A percentile compares a stretch with the other conserved stretches of the same genome.
Conservation (phyloP, 1,140 invertebrate genomes). For the Spodoptera litura region DNA sequence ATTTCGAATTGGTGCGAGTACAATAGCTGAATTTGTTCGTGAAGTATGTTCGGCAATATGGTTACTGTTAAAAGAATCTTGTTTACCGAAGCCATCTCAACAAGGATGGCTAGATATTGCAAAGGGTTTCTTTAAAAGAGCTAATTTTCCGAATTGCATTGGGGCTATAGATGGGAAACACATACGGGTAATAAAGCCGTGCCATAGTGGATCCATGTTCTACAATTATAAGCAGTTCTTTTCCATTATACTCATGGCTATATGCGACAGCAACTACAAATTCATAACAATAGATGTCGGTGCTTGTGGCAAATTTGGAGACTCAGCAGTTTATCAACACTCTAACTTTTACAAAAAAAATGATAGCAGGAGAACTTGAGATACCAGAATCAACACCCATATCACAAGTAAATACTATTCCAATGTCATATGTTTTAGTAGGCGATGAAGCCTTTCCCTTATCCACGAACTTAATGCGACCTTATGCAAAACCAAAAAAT, state of each 20-base stretch:
- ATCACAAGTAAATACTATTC: neutral
- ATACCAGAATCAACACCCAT: constrained; percentile 3
- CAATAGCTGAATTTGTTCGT: no score
- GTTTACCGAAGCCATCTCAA: no score
- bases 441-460: constrained; percentile 29
- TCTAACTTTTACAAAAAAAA: constrained; percentile 1
- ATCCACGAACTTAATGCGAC: constrained; percentile 13
- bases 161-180: constrained; percentile 27
- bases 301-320: constrained; percentile 2
- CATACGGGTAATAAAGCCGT: constrained; percentile 5
- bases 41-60: no score
- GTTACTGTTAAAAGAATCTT: no score
- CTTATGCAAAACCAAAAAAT: constrained; percentile 1
- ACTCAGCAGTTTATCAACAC: neutral
- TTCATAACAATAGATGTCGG: constrained; percentile 20
- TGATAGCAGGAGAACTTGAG: neutral
- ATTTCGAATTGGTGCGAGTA: neutral
- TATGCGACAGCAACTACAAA: constrained; percentile 7
- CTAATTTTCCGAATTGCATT: constrained; percentile 23
- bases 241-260: constrained; percentile 19
- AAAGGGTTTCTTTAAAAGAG: constrained; percentile 1
- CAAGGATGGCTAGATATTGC: constrained; percentile 27
- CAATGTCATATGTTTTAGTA: neutral
- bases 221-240: constrained; percentile 31
- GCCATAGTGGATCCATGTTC: constrained; percentile 5